Evolutionary conservation across 2,888 invertebrate genomes (phyloP), one percentile per base, ranked within the genome.

Genomic region (Platypus cylindrus): DNA sequence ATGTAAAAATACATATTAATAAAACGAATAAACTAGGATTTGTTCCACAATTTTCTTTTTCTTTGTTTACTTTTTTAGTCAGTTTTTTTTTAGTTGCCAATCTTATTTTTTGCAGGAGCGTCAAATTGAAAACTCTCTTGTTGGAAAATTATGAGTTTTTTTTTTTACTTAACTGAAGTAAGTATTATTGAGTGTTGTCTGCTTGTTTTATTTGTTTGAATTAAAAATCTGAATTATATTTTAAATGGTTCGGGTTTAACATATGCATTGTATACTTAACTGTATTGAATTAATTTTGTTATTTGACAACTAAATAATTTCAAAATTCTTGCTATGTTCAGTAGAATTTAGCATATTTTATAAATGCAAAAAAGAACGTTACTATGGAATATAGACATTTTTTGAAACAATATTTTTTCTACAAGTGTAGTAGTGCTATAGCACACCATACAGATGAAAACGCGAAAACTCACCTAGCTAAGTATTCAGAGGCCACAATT

Each of bases 41-140:
- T 31, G 12, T 34, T 26, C 28, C 30, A 13, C 32, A 25, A 16
- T n/a, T 24, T 28, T 22, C 11, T 29, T 30, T 28, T 17, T 26
- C n/a, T 31, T 28, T 30, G 3, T 36, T 32, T 35, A 32, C 15
- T 34, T 26, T 37, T 32, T 24, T 30, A 29, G n/a, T n/a, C n/a
- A n/a, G 29, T 29, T 38, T 37, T 36, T 39, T 35, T 40, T 42
- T 34, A 38, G 37, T 38, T 37, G 23, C 32, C 38, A 32, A 38
- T 32, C 31, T 38, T 38, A 13, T 36, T 38, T 32, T 38, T 43
- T 43, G 28, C 43, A 43, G 43, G 43, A 30, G 27, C 43, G 20
- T 42, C 44, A 36, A 42, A 43, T 38, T 40, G 42, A 38, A 24
- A 30, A 35, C 31, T 36, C n/a, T n/a, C 35, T 41, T 40, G 41